Evolutionary conservation across 2,888 invertebrate genomes (phyloP), one percentile per base, ranked within the genome.

Genomic region (Pediacus dermestoides): DNA sequence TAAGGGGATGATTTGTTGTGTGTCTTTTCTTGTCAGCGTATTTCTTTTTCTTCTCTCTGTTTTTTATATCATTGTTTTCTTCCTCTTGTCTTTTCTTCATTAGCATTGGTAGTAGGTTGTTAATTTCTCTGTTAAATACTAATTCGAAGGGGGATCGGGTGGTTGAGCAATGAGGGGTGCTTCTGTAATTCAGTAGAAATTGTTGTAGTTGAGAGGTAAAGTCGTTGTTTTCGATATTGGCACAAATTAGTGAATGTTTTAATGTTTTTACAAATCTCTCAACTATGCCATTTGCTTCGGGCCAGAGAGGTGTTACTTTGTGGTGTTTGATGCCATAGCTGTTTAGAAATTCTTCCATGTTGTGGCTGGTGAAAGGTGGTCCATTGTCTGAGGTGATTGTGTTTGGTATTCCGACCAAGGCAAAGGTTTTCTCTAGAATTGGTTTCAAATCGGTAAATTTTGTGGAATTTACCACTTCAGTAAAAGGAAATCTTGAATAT

Each of bases 241-340:
- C 9, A 26, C 40, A 35, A 2, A 4, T 34, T 8, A 42, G 11
- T 11, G 30, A 31, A 22, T 40, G 36, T 15, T 48, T 48, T 9
- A 32, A 4, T 15, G 39, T 40, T 37, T 37, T 44, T 3, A 48
- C 45, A 28, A 39, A 31, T 23, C 44, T 31, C 39, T 48, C 50
- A 10, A 38, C 37, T 14, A 41, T 22, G 2, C 46, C 50, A 26
- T 48, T 50, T 11, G 46, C 41, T 42, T 46, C 44, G 11, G 48
- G 46, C 50, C 48, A 50, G 18, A 33, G 39, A 3, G 42, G 46
- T 13, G 48, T 48, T 2, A 42, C 26, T 38, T 8, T 31, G 4
- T 39, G 25, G 16, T 48, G 42, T 39, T 44, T 39, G 3, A 50
- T 42, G 4, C 25, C 28, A n/a, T 18, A 16, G 2, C 21, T 30